Base-by-base conservation (phyloP, 2,888 invertebrate species). In the Yponomeuta sedellus region DNA sequence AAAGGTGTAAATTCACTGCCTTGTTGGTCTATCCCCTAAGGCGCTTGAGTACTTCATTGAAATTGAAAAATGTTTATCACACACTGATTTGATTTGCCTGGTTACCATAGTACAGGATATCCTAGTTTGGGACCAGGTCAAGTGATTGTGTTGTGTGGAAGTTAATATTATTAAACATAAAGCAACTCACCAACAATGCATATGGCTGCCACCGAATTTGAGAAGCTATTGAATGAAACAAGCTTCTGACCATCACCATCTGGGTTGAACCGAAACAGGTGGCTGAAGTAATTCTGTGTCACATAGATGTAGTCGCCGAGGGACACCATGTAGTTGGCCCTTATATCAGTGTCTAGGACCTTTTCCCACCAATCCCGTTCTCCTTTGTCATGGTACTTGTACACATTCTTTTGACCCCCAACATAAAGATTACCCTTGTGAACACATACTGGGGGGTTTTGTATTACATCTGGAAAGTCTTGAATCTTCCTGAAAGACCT, bases 271-370 rank as follows among this genome's bases (percentile, higher is more conserved):
- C 86, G 79, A 66, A 82, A 83, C 63, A 90, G 64, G 58, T 78
- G 74, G 25, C 74, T 78, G 65, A 84, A 87, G 66, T 82, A 88
- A 68, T 77, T 81, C 68, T 89, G 89, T 0, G 82, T 78, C 64
- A 84, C 82, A 68, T 87, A 88, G 57, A 91, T 82, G 69, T 82
- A 80, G 0, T 79, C 80, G 61, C 78, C 82, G 61, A 73, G 85
- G 3, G 90, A 85, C 1, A 76, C 69, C 76, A 91, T 76, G 58
- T 73, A 77, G 63, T 75, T 81, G 3, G 77, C 74, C 64, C 81
- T 73, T 44, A 86, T 78, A 0, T 82, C 74, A 10, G 83, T 80
- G 1, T 70, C 65, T 0, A 81, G 64, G 2, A 80, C 73, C 3
- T 69, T 71, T 0, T 52, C 64, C 90, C 89, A 90, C 16, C 69